Evolutionary conservation across 2,113 vertebrate genomes (phyloP).

Genomic region (Dissostichus mawsoni): DNA sequence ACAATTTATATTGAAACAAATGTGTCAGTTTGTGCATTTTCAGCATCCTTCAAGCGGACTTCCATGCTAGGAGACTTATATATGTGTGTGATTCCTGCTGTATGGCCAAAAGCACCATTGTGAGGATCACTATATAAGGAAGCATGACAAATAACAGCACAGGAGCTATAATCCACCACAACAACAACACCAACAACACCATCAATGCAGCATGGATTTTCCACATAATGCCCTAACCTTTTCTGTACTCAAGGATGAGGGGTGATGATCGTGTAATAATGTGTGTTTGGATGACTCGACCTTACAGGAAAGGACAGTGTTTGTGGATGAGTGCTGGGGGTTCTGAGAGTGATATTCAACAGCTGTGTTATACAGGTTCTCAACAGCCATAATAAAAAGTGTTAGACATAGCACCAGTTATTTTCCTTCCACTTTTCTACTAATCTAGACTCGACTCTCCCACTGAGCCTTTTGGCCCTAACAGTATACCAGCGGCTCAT

Average conservation of each 20-base stretch:
- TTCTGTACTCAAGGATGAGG: slow-evolving; percentile 37
- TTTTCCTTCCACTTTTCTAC: slow-evolving; percentile 70
- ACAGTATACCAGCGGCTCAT: slow-evolving; percentile 45
- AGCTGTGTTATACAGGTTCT: slow-evolving; percentile 76
- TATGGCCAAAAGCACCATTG: not conserved
- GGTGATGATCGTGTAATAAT: slow-evolving; percentile 36
- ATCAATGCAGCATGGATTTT: slow-evolving; percentile 42
- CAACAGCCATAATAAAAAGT: slow-evolving; percentile 76
- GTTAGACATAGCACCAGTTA: slow-evolving; percentile 75
- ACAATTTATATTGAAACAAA: not conserved
- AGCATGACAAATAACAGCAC: slow-evolving; percentile 41
- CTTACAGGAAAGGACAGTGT: slow-evolving; percentile 46
- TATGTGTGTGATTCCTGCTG: slow-evolving; percentile 26
- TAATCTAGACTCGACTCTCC: slow-evolving; percentile 62
- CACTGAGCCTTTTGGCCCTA: slow-evolving; percentile 70
- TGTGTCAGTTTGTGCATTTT: slow-evolving; percentile 1
- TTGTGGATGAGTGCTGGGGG: slow-evolving; percentile 35
- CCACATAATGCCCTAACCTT: slow-evolving; percentile 31
- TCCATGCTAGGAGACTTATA: slow-evolving; percentile 5
- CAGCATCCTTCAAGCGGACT: not conserved
- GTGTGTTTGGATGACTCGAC: slow-evolving; percentile 49
- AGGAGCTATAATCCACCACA: slow-evolving; percentile 32
- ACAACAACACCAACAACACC: slow-evolving; percentile 19
- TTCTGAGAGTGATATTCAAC: slow-evolving; percentile 71
- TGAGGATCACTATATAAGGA: slow-evolving; percentile 13